Evolutionary conservation across 1,140 invertebrate genomes (phyloP).

Genomic region (Macrotrachela quadricornifera): DNA sequence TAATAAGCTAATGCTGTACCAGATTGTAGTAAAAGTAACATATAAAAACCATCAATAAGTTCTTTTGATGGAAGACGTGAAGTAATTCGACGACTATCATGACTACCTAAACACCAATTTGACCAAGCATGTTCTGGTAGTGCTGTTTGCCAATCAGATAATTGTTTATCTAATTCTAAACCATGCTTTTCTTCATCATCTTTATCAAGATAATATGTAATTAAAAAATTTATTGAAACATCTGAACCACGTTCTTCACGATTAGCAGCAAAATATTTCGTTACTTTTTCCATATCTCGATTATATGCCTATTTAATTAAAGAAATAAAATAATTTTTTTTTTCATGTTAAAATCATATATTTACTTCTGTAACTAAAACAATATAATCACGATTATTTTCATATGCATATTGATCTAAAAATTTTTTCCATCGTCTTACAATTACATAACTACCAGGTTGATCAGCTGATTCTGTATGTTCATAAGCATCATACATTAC

Average conservation of each 20-base stretch:
- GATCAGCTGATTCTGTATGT: slow-evolving; percentile 43
- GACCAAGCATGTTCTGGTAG: slow-evolving; percentile 35
- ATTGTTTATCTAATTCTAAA: too few relatives aligned
- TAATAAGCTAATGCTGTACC: slow-evolving; percentile 52
- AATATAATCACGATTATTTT: slow-evolving; percentile 29
- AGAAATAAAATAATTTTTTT: slow-evolving; percentile 12
- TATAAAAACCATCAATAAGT: slow-evolving; percentile 40
- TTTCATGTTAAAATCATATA: slow-evolving; percentile 23
- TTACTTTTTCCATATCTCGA: slow-evolving; percentile 34
- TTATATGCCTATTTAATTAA: slow-evolving; percentile 43
- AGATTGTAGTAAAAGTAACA: slow-evolving; percentile 44
- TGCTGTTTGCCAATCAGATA: background rate
- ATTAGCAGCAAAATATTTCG: slow-evolving; percentile 39
- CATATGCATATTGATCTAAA: slow-evolving; percentile 9
- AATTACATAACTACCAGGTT: slow-evolving; percentile 36
- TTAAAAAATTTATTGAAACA: slow-evolving; percentile 28
- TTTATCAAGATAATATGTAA: background rate
- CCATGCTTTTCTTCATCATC: background rate
- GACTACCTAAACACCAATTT: slow-evolving; percentile 45
- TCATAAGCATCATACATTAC: slow-evolving; percentile 35
- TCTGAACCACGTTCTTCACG: slow-evolving; percentile 34
- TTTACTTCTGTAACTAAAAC: slow-evolving; percentile 51
- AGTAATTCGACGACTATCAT: slow-evolving; percentile 39
- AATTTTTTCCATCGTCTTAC: slow-evolving; percentile 18
- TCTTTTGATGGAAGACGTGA: slow-evolving; percentile 32